Evolutionary conservation across 1,140 invertebrate genomes (phyloP).

Genomic region (Drosophila busckii): DNA sequence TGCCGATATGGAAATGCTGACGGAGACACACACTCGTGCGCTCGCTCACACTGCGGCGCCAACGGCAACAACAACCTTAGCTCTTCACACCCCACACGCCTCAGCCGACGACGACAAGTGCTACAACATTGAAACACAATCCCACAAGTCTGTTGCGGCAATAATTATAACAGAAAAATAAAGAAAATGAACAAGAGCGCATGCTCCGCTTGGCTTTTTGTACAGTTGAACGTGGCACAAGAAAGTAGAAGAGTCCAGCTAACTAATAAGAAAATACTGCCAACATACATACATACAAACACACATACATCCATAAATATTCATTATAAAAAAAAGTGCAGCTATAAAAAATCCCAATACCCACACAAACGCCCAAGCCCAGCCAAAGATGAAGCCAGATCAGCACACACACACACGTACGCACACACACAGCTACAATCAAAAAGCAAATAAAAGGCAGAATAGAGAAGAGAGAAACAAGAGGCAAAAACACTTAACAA

Average conservation of each 20-base stretch:
- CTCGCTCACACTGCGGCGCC: constrained; percentile 48
- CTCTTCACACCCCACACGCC: constrained; percentile 10
- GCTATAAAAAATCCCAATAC: constrained; percentile 29
- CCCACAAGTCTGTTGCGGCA: constrained; percentile 40
- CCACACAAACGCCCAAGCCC: constrained; percentile 3
- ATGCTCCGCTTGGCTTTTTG: constrained; percentile 54
- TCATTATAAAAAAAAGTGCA: constrained; percentile 5
- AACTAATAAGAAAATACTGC: constrained; percentile 61
- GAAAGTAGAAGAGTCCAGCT: constrained; percentile 13
- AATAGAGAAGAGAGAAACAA: constrained; percentile 42
- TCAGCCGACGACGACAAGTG: constrained; percentile 1
- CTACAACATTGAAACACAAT: constrained; percentile 5
- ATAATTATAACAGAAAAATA: constrained; percentile 42
- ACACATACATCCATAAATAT: constrained; percentile 1
- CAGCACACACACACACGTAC: constrained; percentile 1
- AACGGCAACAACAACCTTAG: constrained; percentile 28
- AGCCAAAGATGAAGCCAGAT: constrained; percentile 37
- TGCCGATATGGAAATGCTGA: constrained; percentile 3
- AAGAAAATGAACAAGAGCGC: constrained; percentile 53
- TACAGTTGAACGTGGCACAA: constrained; percentile 52
- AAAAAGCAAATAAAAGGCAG: constrained; percentile 40
- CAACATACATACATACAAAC: constrained; percentile 15
- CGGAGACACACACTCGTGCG: constrained; percentile 33
- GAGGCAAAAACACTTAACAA: constrained; percentile 47
- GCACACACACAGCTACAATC: constrained; percentile 21